Base-by-base conservation (phyloP, 2,888 invertebrate genomes). In the Mythimna ferrago region DNA sequence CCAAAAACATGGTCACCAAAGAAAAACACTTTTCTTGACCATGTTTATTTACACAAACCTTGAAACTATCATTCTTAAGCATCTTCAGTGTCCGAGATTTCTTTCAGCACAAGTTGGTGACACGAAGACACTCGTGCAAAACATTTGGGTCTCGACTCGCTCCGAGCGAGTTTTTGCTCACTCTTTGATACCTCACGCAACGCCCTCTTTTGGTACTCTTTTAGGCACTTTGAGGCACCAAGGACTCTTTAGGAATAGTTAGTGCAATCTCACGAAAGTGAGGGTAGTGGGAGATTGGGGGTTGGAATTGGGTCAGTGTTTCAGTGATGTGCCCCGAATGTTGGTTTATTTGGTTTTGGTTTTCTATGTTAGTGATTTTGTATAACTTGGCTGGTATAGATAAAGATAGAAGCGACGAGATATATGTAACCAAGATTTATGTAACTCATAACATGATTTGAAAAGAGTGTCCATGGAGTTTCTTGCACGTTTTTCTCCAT, bases 151-250 rank as follows among this genome's bases (percentile, higher is more conserved):
- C 74, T 78, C 68, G 48, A 60, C 26, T 67, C 35, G 69, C 80
- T 73, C 26, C 38, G 71, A 73, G 82, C 69, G 41, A 32, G 58
- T 64, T 78, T 75, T 60, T 80, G 63, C 63, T 44, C 14, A 66
- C 57, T 75, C 85, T 84, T 84, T 84, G 80, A 84, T 77, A 67
- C 57, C 61, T 63, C 71, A 73, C 73, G 78, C 75, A 77, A 66
- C 71, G 62, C 60, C 58, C 75, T 67, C 69, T 70, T 73, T 73
- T 51, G 54, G n/a, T 41, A 57, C 58, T 65, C 63, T 76, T 81
- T 80, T 64, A 73, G 67, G 48, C 66, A 81, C 78, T 80, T 74
- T 77, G 65, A 63, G 72, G 57, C 41, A 61, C 44, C 58, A 21
- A 81, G 81, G 60, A 65, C 68, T 64, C 82, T 84, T 83, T 69